Conservation (phyloP, 1,140 invertebrate genomes). For the Nylanderia fulva region DNA sequence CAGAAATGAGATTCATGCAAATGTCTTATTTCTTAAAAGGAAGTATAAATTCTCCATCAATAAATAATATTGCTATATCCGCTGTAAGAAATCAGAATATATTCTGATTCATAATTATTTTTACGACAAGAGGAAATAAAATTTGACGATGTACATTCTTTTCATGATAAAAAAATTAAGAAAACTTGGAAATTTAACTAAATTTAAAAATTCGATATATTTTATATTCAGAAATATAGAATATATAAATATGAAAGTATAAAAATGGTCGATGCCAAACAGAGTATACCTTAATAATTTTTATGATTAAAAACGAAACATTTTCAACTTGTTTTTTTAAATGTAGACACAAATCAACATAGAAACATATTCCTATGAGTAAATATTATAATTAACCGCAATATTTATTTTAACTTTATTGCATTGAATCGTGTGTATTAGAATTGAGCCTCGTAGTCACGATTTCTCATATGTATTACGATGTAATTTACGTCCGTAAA, state of each 20-base stretch:
- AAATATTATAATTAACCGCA: background rate
- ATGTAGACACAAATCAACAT: too few relatives aligned
- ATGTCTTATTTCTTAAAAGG: too few relatives aligned
- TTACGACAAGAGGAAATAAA: background rate
- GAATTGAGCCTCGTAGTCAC: background rate
- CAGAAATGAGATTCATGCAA: too few relatives aligned
- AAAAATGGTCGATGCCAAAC: background rate
- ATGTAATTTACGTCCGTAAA: slow-evolving; percentile 1
- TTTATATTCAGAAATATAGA: background rate
- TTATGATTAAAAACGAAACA: background rate
- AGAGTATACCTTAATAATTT: background rate
- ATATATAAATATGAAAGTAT: background rate
- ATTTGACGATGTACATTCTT: background rate
- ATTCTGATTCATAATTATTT: background rate
- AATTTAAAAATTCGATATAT: background rate
- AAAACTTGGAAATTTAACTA: background rate
- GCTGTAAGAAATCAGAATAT: background rate
- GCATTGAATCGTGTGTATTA: background rate
- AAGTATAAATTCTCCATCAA: background rate
- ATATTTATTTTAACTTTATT: slow-evolving; percentile 11
- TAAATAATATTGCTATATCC: background rate
- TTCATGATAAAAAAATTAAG: background rate
- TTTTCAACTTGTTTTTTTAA: slow-evolving; percentile 6
- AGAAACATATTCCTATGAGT: background rate
- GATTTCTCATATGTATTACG: background rate